phyloP scores from a whole-genome alignment of 2,888 invertebrate species.

The Apamea sordens region DNA sequence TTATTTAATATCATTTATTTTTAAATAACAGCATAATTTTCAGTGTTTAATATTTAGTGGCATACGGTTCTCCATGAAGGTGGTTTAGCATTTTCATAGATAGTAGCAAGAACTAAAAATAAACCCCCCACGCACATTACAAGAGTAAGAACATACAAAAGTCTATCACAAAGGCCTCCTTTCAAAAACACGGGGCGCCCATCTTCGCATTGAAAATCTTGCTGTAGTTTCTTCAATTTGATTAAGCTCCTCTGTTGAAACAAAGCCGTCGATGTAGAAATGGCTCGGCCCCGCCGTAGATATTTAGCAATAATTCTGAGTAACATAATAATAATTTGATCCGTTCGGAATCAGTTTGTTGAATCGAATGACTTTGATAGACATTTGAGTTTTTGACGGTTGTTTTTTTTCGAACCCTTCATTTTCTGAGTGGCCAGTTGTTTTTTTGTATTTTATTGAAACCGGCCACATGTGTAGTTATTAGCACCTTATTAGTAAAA shows the following conservation, averaged over 20 bases:
- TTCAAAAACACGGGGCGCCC: slow-evolving; percentile 72
- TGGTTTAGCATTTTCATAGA: slow-evolving; percentile 75
- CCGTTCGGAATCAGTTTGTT: slow-evolving; percentile 30
- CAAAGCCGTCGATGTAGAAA: slow-evolving; percentile 54
- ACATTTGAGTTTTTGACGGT: slow-evolving; percentile 1
- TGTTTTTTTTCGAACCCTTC: not conserved
- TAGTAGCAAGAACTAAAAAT: slow-evolving; percentile 7
- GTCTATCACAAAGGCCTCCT: slow-evolving; percentile 68
- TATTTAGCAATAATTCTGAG: slow-evolving; percentile 32
- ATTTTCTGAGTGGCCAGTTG: slow-evolving; percentile 20
- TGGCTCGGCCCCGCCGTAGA: slow-evolving; percentile 54
- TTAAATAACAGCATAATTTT: not conserved
- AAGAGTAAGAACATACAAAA: slow-evolving; percentile 69
- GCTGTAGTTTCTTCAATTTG: slow-evolving; percentile 70
- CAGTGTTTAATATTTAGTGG: slow-evolving; percentile 17
- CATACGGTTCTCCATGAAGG: slow-evolving; percentile 68
- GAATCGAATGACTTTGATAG: slow-evolving; percentile 40
- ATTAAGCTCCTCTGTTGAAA: slow-evolving; percentile 39
- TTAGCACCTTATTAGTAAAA: not conserved
- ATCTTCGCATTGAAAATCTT: slow-evolving; percentile 72
- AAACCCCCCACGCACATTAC: not conserved
- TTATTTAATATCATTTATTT: slow-evolving; percentile 1
- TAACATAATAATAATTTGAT: slow-evolving; percentile 49
- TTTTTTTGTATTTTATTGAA: not conserved
- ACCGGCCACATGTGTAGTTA: not conserved